Base-by-base conservation (phyloP, 2,888 invertebrate genomes). In the Matsumyia berberina region DNA sequence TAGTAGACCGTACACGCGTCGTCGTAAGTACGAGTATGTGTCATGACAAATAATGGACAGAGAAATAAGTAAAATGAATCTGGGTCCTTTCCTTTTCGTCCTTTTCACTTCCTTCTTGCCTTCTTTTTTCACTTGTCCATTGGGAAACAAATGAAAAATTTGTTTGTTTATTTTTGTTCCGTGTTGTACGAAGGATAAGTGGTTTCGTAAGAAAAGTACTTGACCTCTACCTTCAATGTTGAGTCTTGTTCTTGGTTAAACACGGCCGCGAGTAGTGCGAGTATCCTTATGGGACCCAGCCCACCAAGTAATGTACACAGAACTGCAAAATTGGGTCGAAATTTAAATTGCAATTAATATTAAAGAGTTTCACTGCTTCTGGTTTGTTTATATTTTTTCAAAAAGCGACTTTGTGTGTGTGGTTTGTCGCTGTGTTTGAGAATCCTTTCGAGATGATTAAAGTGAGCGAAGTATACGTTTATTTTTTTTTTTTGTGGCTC, bases 281-380 rank as follows among this genome's bases (percentile, higher is more conserved):
- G 44, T 33, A 60, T 69, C 67, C 80, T 80, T 62, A 35, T 31
- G 60, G 53, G 49, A 60, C 6, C 4, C 7, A n/a, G 39, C 53
- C 64, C 64, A 31, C 62, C 7, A 37, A 51, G 49, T 35, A 31
- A 24, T 24, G 15, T 53, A 35, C 49, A 51, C 29, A 8, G 24
- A 60, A 24, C 9, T 0, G 9, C 12, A 6, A 9, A 79, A 69
- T 69, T 79, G 79, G 79, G 51, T 64, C 49, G 44, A 58, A 57
- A 64, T 74, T 79, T 79, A 79, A 79, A 79, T 83, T 79, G 79
- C 73, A 83, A 83, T 83, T 79, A 83, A 83, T 83, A 78, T 83
- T 83, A 69, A 83, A 79, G 55, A 58, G 55, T 44, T 46, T 42
- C 17, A 35, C 12, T 24, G 44, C 67, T 62, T 55, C 12, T 24